phyloP scores from a whole-genome alignment of 2,113 vertebrate species.

The Sciurus niger region DNA sequence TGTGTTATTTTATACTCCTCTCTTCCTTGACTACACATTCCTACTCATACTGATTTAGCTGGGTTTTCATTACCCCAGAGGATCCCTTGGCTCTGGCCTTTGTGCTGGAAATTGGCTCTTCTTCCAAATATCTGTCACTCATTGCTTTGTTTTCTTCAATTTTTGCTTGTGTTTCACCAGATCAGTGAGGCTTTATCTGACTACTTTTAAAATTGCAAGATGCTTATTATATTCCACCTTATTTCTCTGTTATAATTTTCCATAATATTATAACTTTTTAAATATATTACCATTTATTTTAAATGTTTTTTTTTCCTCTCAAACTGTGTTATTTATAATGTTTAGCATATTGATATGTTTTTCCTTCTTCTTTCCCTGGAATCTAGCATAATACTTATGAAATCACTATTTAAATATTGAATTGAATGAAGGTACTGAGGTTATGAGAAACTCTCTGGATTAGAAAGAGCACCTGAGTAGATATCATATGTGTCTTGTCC shows the following conservation, averaged over 20 bases:
- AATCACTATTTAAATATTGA: neutral
- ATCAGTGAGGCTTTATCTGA: neutral
- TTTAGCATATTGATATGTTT: neutral
- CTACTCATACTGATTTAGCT: neutral
- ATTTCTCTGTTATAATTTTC: neutral
- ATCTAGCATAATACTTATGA: neutral
- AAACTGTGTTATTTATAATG: neutral
- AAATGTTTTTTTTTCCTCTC: neutral
- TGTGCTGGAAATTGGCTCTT: neutral
- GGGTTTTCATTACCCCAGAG: rapidly evolving
- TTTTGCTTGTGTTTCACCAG: neutral
- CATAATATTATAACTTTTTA: neutral
- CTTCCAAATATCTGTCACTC: neutral
- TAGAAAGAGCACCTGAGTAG: neutral
- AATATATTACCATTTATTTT: neutral
- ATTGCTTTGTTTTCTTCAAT: neutral
- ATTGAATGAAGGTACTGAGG: neutral
- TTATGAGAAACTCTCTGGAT: neutral
- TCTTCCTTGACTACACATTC: neutral
- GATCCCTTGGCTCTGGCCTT: neutral
- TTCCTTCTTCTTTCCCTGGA: neutral
- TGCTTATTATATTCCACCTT: neutral
- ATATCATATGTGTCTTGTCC: neutral
- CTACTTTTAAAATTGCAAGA: neutral
- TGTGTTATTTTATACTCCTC: neutral